These are phyloP conservation scores for Theodoxus fluviatilis DNA, from an alignment of 2,888 invertebrate genomes.

Conservation along the genomic window DNA sequence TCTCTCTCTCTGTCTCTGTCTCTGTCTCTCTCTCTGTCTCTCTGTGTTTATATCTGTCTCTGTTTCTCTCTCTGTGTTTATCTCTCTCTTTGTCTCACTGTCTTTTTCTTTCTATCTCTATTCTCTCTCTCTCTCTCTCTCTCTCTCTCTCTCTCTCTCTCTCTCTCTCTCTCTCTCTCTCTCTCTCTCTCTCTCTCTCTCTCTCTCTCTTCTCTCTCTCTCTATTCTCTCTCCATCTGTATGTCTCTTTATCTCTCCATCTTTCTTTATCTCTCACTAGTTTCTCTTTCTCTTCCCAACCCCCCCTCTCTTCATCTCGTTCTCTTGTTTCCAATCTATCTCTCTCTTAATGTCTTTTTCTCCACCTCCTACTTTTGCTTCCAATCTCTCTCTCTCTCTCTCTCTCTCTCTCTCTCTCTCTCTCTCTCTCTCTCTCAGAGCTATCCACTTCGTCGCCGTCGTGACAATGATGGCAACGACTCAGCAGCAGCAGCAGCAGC, in stretches of 20 bases:
- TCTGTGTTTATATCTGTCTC: constrained; percentile 14
- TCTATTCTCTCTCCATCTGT: background rate
- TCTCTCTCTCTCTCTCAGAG: background rate
- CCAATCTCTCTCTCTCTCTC: background rate
- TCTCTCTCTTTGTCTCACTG: background rate
- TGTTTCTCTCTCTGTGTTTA: constrained; percentile 1
- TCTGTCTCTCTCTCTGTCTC: constrained; percentile 9
- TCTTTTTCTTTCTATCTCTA: background rate
- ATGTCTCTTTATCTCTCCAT: background rate
- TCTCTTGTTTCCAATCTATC: constrained; percentile 11
- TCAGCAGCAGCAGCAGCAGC: no score
- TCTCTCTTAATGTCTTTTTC: background rate
- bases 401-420: background rate
- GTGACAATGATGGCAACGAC: no score
- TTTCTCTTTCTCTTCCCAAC: background rate
- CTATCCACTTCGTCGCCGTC: constrained; percentile 11
- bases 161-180: constrained; percentile 19
- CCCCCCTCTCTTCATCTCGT: background rate
- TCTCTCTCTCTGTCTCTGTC: constrained; percentile 4
- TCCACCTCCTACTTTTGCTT: background rate
- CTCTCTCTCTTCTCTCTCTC: background rate
- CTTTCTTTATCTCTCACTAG: background rate
- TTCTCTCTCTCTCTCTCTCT: background rate
- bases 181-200: constrained; percentile 11
- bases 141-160: background rate